Base-by-base conservation (phyloP, 1,140 invertebrate genomes). In the Heliconius hermathena region DNA sequence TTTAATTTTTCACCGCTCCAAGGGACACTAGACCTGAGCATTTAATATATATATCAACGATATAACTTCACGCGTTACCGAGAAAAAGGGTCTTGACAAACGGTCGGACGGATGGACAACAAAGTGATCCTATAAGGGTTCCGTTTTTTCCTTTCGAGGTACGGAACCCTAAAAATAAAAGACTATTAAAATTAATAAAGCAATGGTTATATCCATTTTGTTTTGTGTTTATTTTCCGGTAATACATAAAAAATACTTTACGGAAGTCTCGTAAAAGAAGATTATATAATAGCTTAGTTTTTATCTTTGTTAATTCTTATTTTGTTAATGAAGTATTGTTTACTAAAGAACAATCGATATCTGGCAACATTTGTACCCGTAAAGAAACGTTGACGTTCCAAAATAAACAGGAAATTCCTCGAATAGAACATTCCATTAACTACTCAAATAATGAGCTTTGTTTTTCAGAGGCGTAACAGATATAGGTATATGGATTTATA, bases 391-490 rank as follows among this genome's bases (percentile, higher is more conserved):
- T 60, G 54, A 52, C 41, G 41, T 73, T 54, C 26, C 54, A 36
- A 75, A 60, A 75, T 54, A 75, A 75, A 75, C 74, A 75, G 52
- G 74, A 60, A 75, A 75, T 38, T 16, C 49, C 74, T 57, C 29
- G 54, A 60, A 36, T 36, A 60, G 74, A 75, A 60, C 33, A 75
- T 75, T 57, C 49, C 74, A 75, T 57, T 75, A 54, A 57, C 52
- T 75, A 75, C 52, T 60, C 74, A 75, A 75, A 75, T 75, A 75
- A 75, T 52, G 41, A 9, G n/a, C 38, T 46, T 52, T 73, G 72
- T 41, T 26, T 73, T 73, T 29, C 72, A 46, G 22, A 49, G 41
- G 54, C 54, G 54, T 57, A 57, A 57, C 54, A 57, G 54, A 57
- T 52, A 52, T 52, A 52, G 16, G 16, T 57, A 52, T 57, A 57